phyloP scores from a whole-genome alignment of 2,797 vertebrate genomes.

The Acanthopagrus latus region DNA sequence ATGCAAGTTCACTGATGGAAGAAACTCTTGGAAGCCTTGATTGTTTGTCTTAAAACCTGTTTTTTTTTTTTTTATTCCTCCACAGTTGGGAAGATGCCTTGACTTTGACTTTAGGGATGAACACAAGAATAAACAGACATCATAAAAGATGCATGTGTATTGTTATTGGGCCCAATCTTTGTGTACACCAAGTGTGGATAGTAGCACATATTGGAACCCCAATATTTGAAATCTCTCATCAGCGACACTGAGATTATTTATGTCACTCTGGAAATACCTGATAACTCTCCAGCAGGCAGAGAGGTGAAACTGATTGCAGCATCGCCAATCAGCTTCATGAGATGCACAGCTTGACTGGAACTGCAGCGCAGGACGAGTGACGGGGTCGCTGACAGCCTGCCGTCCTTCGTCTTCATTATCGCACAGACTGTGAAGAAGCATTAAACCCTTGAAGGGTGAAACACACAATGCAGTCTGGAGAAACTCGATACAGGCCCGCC shows the following conservation, averaged over 20 bases:
- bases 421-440: neutral
- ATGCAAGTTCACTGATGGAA: too few relatives aligned
- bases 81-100: too few relatives aligned
- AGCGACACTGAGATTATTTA: constrained; percentile 7
- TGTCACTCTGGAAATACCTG: neutral
- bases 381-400: neutral
- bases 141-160: too few relatives aligned
- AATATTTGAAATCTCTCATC: too few relatives aligned
- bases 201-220: too few relatives aligned
- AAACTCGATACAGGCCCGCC: constrained; percentile 41
- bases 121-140: too few relatives aligned
- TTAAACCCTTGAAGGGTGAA: constrained; percentile 13
- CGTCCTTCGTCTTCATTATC: constrained; percentile 10
- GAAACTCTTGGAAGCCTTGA: too few relatives aligned
- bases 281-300: neutral
- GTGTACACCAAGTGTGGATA: too few relatives aligned
- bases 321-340: neutral
- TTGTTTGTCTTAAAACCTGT: too few relatives aligned
- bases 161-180: too few relatives aligned
- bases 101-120: too few relatives aligned
- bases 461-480: constrained; percentile 39
- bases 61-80: too few relatives aligned
- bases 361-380: neutral
- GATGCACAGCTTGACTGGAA: constrained; percentile 14
- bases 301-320: neutral